Evolutionary conservation across 2,888 invertebrate genomes (phyloP), one percentile per base, ranked within the genome.

Genomic region (Phania funesta): DNA sequence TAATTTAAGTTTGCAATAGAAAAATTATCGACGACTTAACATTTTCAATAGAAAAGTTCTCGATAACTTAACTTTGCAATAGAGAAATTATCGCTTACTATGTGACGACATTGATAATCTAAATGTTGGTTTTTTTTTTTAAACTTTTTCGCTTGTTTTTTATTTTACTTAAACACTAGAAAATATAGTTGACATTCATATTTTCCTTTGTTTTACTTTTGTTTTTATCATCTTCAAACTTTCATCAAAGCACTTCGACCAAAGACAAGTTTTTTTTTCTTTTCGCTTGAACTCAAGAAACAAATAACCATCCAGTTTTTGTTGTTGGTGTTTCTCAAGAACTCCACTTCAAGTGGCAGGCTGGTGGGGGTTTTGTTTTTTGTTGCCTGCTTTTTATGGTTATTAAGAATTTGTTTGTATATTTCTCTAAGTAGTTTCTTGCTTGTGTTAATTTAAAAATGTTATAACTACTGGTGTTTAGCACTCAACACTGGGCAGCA

Each of bases 401-500:
- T 74, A 46, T 56, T 26, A 44, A 56, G 64, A 74, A 65, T 65
- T 65, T 54, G 38, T 44, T 60, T 50, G 16, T 6, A 9, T 38
- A 62, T 50, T 52, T 26, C 16, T 62, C 22, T 62, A 26, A 13
- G 35, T 7, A n/a, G 4, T 73, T 5, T 29, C 32, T 29, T 32
- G 11, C 13, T 24, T 29, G 18, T 38, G 26, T 20, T 44, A 13
- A 74, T 26, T 38, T 26, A 20, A 41, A 29, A 54, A 64, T 38
- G 46, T 52, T 60, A 70, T 41, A 52, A 80, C 80, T 80, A 75
- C 80, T 80, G 68, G 80, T 80, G 74, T 80, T 80, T 74, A 80
- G 32, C 80, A 75, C 80, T 80, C 52, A 50, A 62, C n/a, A 35
- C 52, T 65, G 50, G 60, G 41, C 73, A 11, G 7, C 29, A 29